These are phyloP conservation scores for Epinephelus coioides DNA, from an alignment of 2,797 vertebrate genomes.

Conservation along the genomic window DNA sequence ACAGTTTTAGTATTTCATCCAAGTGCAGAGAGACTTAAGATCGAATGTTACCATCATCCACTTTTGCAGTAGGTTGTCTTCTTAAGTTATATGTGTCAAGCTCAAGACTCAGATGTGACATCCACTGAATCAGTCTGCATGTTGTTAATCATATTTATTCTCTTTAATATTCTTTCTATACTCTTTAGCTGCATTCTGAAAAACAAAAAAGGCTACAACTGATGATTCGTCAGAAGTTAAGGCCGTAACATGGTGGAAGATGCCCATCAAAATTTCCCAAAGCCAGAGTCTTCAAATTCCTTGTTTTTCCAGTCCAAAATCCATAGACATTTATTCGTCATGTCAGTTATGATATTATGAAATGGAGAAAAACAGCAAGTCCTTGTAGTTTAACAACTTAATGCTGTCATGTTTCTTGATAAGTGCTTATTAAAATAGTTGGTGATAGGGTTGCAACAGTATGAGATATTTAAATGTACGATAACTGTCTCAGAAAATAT, in stretches of 20 bases:
- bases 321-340: neutral
- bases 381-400: no score
- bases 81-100: neutral
- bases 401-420: no score
- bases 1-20: neutral
- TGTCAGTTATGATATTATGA: no score
- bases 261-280: neutral
- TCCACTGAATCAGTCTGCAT: neutral
- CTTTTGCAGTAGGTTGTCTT: neutral
- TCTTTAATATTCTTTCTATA: neutral
- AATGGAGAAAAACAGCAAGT: no score
- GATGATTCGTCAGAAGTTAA: neutral
- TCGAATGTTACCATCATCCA: neutral
- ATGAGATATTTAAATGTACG: no score
- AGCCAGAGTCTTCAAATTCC: neutral
- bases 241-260: neutral
- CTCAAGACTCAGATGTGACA: conserved; percentile 5
- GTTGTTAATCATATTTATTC: neutral
- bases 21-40: neutral
- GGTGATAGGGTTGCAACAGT: no score
- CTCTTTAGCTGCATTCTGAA: neutral
- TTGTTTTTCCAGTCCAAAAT: neutral
- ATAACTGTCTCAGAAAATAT: no score
- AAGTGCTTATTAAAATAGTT: no score
- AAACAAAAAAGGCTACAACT: neutral